These are phyloP conservation scores for Unio delphinus DNA, from an alignment of 2,888 invertebrate species.

Conservation along the genomic window DNA sequence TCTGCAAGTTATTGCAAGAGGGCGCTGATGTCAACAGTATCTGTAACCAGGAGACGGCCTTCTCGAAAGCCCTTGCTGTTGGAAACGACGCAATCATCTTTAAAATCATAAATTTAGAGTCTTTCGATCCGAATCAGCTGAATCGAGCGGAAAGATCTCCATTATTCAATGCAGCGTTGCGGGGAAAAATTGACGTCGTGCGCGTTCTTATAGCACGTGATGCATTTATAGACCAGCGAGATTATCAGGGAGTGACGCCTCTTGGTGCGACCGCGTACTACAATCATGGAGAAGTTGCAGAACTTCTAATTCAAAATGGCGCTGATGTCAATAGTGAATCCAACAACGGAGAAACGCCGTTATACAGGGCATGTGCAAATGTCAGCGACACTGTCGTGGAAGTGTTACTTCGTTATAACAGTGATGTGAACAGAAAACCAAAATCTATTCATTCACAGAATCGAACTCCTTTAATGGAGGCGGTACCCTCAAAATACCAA, in stretches of 20 bases:
- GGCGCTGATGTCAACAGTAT: slow-evolving; percentile 22
- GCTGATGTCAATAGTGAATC: slow-evolving; percentile 29
- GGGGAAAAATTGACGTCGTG: slow-evolving; percentile 5
- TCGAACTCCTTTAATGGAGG: slow-evolving; percentile 33
- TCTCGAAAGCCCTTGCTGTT: slow-evolving; percentile 16
- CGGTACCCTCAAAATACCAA: slow-evolving; percentile 30
- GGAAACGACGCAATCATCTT: slow-evolving; percentile 4
- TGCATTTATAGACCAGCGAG: slow-evolving; percentile 19
- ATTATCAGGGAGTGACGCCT: slow-evolving; percentile 33
- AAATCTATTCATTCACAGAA: slow-evolving; percentile 10
- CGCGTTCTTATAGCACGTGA: slow-evolving; percentile 16
- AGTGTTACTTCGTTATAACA: slow-evolving; percentile 16
- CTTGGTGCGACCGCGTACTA: slow-evolving; percentile 20
- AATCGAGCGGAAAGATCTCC: slow-evolving; percentile 25
- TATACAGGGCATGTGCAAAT: slow-evolving; percentile 33
- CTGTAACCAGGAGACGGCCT: slow-evolving; percentile 19
- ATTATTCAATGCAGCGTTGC: slow-evolving; percentile 17
- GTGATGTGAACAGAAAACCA: slow-evolving; percentile 22
- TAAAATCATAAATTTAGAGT: slow-evolving; percentile 6
- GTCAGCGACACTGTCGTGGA: slow-evolving; percentile 13
- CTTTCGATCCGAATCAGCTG: slow-evolving; percentile 19
- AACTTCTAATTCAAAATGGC: slow-evolving; percentile 30
- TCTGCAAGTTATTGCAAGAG: not conserved
- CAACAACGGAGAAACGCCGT: slow-evolving; percentile 26
- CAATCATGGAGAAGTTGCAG: slow-evolving; percentile 16